Conservation (phyloP, 2,797 vertebrate species). For the Naso thynnoides region DNA sequence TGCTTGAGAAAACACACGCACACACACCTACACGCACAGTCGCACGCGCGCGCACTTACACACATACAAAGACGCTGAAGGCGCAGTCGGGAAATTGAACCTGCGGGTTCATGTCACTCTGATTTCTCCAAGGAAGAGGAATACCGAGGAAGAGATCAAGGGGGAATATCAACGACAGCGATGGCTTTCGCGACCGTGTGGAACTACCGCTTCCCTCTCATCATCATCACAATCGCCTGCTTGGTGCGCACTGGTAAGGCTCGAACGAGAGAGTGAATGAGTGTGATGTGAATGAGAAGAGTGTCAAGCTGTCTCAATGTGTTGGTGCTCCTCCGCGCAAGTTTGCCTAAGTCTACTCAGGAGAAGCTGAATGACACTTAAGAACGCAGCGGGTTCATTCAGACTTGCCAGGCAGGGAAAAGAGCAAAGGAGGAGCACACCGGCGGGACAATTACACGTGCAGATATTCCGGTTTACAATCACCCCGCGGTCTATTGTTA, state of each 20-base stretch:
- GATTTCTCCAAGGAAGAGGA: conserved; percentile 77
- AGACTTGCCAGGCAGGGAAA: conserved; percentile 6
- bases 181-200: conserved; percentile 82
- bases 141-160: conserved; percentile 63
- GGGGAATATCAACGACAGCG: conserved; percentile 66
- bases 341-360: conserved; percentile 59
- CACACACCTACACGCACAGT: conserved; percentile 18
- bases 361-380: conserved; percentile 3
- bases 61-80: conserved; percentile 41
- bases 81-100: conserved; percentile 75
- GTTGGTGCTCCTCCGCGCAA: conserved; percentile 31
- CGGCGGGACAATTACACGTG: conserved; percentile 51
- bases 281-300: conserved; percentile 57
- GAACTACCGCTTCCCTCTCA: conserved; percentile 83
- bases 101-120: conserved; percentile 80
- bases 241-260: conserved; percentile 83
- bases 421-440: conserved; percentile 2
- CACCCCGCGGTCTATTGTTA: conserved; percentile 24
- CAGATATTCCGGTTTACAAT: neutral
- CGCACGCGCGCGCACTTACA: conserved; percentile 12
- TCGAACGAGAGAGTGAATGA: conserved; percentile 27
- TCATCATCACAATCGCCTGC: conserved; percentile 73
- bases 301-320: conserved; percentile 20
- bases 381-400: conserved; percentile 13
- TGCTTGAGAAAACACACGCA: conserved; percentile 38